Conservation (phyloP, 2,113 vertebrate genomes). For the Girardinichthys multiradiatus region DNA sequence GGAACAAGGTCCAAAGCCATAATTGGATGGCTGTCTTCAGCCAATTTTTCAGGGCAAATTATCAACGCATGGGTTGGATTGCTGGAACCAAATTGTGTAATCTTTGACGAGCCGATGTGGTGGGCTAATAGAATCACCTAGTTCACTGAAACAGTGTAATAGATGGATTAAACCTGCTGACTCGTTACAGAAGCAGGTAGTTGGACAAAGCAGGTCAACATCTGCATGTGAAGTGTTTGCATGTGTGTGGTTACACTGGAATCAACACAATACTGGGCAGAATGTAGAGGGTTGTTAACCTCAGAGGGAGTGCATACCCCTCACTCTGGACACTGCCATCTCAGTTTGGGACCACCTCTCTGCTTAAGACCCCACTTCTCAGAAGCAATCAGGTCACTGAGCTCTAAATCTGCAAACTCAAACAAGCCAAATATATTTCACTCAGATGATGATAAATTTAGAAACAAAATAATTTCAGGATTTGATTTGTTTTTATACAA, state of each 20-base stretch:
- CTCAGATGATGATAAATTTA: conserved; percentile 31
- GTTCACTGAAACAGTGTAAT: conserved; percentile 66
- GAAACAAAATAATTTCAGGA: conserved; percentile 32
- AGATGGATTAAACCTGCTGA: conserved; percentile 59
- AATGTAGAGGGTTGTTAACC: conserved; percentile 31
- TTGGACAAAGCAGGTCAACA: background rate
- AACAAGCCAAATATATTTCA: conserved; percentile 39
- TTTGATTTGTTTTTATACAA: conserved; percentile 29
- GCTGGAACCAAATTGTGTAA: conserved; percentile 63
- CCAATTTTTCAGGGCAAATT: conserved; percentile 73
- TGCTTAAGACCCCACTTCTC: background rate
- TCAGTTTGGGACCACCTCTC: conserved; percentile 6
- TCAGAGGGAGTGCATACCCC: conserved; percentile 42
- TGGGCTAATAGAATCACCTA: conserved; percentile 73
- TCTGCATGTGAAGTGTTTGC: conserved; percentile 21
- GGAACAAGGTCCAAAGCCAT: conserved; percentile 70
- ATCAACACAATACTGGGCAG: conserved; percentile 23
- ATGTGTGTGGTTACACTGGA: conserved; percentile 15
- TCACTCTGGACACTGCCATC: conserved; percentile 37
- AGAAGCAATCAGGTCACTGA: conserved; percentile 39
- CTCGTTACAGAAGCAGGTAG: conserved; percentile 21
- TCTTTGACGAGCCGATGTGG: conserved; percentile 68
- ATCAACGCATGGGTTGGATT: conserved; percentile 68
- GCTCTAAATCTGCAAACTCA: conserved; percentile 35
- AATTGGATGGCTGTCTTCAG: conserved; percentile 69